Conservation (phyloP, 2,113 vertebrate species). For the Dolichallabes microphthalmus region DNA sequence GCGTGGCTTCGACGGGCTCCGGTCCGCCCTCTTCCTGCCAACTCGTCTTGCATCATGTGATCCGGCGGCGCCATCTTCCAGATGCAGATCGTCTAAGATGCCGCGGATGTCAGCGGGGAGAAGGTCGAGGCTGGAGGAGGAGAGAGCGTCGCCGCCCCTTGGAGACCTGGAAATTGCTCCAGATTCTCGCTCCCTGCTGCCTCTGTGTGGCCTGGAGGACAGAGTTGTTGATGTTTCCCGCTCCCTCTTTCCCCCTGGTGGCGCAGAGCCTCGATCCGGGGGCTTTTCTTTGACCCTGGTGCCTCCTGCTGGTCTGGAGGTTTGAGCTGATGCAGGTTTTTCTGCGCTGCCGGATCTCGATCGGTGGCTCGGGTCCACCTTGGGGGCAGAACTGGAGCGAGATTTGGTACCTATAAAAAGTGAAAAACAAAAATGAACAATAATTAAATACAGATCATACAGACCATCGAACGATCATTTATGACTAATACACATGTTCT, state of each 20-base stretch:
- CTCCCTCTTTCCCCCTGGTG: not conserved
- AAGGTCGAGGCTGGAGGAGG: slow-evolving; percentile 71
- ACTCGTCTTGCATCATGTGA: slow-evolving; percentile 38
- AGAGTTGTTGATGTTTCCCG: not conserved
- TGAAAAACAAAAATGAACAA: not conserved
- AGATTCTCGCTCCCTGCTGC: not conserved
- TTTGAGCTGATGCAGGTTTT: slow-evolving; percentile 1
- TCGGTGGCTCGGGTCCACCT: slow-evolving; percentile 63
- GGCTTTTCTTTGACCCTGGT: not conserved
- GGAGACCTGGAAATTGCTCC: not conserved
- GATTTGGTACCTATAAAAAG: slow-evolving; percentile 58
- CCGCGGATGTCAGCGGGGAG: slow-evolving; percentile 85
- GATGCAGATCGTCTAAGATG: slow-evolving; percentile 88
- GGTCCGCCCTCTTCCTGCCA: slow-evolving; percentile 59
- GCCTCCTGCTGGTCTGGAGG: not conserved
- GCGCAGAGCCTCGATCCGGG: not conserved
- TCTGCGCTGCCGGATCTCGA: slow-evolving; percentile 69
- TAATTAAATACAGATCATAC: not conserved
- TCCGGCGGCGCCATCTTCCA: slow-evolving; percentile 69
- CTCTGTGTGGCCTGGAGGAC: not conserved
- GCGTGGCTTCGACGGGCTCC: slow-evolving; percentile 72
- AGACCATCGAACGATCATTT: not conserved
- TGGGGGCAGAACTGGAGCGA: slow-evolving; percentile 75
- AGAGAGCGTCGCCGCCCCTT: not conserved
- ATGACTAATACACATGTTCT: slow-evolving; percentile 36